These are phyloP conservation scores for Paratrypauchen microcephalus DNA, from an alignment of 2,797 vertebrate species.

Conservation along the genomic window DNA sequence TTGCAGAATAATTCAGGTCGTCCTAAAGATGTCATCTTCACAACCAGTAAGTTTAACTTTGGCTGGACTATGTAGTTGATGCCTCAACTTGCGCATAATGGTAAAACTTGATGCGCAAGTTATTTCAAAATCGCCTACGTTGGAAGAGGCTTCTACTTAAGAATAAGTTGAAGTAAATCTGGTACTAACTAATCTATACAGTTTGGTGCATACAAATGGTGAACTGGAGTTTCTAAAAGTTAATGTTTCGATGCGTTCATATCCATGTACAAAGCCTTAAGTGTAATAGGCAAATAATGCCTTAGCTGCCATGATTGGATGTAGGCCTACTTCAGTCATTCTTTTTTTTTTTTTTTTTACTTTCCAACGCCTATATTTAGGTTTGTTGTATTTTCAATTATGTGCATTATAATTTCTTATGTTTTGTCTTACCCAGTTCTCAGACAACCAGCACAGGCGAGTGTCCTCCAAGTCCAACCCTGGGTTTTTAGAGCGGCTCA, in stretches of 20 bases:
- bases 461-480: conserved; percentile 74
- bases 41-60: conserved; percentile 48
- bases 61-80: background rate
- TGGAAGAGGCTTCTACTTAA: background rate
- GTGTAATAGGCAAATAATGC: background rate
- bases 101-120: background rate
- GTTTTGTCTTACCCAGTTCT: conserved; percentile 46
- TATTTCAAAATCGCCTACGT: background rate
- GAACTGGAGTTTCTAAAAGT: no score
- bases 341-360: no score
- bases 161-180: no score
- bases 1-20: background rate
- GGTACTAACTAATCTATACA: no score
- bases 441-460: conserved; percentile 75
- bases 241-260: no score
- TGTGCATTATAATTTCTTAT: background rate
- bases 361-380: no score
- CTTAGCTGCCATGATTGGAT: background rate
- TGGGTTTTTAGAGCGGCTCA: conserved; percentile 89
- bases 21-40: conserved; percentile 60
- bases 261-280: no score
- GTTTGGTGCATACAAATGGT: no score
- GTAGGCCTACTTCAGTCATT: no score
- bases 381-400: background rate
- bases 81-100: background rate